Base-by-base conservation (phyloP, 2,888 invertebrate species). In the Alloplasta piceator region DNA sequence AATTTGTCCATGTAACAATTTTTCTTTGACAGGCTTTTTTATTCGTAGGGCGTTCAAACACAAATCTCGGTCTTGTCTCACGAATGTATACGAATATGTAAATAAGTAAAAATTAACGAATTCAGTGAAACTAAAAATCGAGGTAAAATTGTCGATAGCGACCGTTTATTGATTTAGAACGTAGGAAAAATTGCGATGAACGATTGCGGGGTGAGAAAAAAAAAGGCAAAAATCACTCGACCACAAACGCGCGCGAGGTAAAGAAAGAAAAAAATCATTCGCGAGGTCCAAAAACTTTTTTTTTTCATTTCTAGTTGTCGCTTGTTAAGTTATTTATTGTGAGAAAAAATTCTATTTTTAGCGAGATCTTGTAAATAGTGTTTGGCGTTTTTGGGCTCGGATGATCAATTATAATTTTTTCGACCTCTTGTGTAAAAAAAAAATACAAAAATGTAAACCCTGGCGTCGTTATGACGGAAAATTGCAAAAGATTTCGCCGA, bases 41-140 rank as follows among this genome's bases (percentile, higher is more conserved):
- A n/a, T n/a, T n/a, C n/a, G n/a, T n/a, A n/a, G n/a, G n/a, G 72
- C 50, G 63, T 64, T 60, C 46, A 39, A 48, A 36, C 67, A 77
- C 77, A 14, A 79, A 67, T 73, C 58, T 52, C 38, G 81, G 56
- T 73, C 70, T 68, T 74, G 61, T 67, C 64, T 66, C 68, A 76
- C 71, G 48, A 70, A 78, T 81, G 84, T 84, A 84, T 84, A 84
- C 83, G 84, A 84, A 81, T 70, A 82, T 82, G 68, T 84, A 74
- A 83, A 84, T 80, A 84, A 81, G 77, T 16, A 50, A 78, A 70
- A 10, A 16, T 16, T 12, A 41, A 60, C 36, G 46, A 60, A 70
- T n/a, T n/a, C n/a, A n/a, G n/a, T n/a, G n/a, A n/a, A n/a, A n/a
- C n/a, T n/a, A n/a, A n/a, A n/a, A n/a, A n/a, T n/a, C n/a, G n/a